Percentiles rank a stretch among this genome's conserved stretches.
phyloP scores from a whole-genome alignment of 2,888 invertebrate genomes.

The Eupithecia subumbrata region DNA sequence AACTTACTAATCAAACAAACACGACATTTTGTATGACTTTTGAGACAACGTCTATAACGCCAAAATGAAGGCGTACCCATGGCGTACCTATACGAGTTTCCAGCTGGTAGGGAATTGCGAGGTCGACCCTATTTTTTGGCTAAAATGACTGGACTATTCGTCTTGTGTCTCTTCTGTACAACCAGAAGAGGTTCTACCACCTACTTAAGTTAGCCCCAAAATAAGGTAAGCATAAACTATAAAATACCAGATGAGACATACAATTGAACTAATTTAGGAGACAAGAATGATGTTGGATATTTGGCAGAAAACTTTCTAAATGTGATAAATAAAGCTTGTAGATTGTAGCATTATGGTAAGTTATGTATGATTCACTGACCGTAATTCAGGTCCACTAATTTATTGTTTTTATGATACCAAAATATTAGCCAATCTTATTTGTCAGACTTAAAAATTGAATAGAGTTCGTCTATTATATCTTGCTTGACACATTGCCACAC shows the following conservation, averaged over 20 bases:
- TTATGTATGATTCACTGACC: neutral
- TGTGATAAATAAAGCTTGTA: neutral
- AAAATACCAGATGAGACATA: neutral
- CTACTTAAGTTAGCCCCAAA: too few relatives aligned
- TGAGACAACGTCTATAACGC: too few relatives aligned
- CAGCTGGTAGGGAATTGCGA: too few relatives aligned
- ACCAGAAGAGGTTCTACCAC: neutral
- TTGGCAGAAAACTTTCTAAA: neutral
- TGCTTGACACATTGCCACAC: neutral
- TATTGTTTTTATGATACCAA: neutral
- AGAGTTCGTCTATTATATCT: neutral
- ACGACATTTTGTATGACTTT: too few relatives aligned
- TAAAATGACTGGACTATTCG: neutral
- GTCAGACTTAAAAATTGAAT: neutral
- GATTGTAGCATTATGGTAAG: neutral
- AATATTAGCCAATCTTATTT: neutral
- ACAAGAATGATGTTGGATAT: slow-evolving; percentile 6
- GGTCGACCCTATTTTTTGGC: too few relatives aligned
- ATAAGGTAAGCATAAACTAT: too few relatives aligned
- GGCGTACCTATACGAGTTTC: too few relatives aligned
- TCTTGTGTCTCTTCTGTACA: neutral
- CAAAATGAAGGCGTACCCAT: too few relatives aligned
- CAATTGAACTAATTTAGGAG: neutral
- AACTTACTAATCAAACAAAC: too few relatives aligned
- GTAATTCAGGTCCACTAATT: neutral